Base-by-base conservation (phyloP, 2,113 vertebrate genomes). In the Mus musculus region DNA sequence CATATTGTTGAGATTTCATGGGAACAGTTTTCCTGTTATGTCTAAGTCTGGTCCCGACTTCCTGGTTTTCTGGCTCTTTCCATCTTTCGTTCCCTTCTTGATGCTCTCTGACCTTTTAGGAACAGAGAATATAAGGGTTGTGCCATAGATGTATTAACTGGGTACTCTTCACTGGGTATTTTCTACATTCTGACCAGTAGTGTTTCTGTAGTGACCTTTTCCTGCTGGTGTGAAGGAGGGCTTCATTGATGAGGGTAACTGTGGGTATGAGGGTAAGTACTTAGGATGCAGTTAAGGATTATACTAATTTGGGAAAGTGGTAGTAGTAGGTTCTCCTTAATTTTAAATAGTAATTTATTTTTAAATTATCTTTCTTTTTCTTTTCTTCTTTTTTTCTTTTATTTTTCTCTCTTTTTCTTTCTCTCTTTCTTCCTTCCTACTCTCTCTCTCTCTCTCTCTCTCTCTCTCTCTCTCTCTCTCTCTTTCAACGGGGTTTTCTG, bases 351-450 rank as follows among this genome's bases (percentile, higher is more conserved):
- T 26, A n/a, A 82, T 82, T 59, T 82, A 59, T 26, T 59, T 59
- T 81, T 56, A 56, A 65, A 30, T 65, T 30, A 78, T 46, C 9
- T 12, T 61, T 20, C 17, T 59, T 5, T 59, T 4, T 5, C 22
- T 61, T 20, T 20, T 5, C 22, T 20, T 61, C 56, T 59, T 59
- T 69, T 14, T 8, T 69, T 3, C 30, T 20, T 4, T 19, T 19
- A 11, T 12, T 26, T 24, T 85, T n/a, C 20, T 2, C 2, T 26
- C 22, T 17, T 17, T 8, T 1, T 8, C 1, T 24, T 8, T 8
- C 22, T 26, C 13, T 9, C 7, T 63, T 63, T 17, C 14, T 61
- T 22, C 10, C 54, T 54, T 9, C 54, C 54, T 61, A n/a, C 20
- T 24, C 76, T 46, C 8, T 59, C 16, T 16, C 14, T 59, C 16